Evolutionary conservation across 2,888 invertebrate species (phyloP).

Genomic region (Andricus quercusramuli): DNA sequence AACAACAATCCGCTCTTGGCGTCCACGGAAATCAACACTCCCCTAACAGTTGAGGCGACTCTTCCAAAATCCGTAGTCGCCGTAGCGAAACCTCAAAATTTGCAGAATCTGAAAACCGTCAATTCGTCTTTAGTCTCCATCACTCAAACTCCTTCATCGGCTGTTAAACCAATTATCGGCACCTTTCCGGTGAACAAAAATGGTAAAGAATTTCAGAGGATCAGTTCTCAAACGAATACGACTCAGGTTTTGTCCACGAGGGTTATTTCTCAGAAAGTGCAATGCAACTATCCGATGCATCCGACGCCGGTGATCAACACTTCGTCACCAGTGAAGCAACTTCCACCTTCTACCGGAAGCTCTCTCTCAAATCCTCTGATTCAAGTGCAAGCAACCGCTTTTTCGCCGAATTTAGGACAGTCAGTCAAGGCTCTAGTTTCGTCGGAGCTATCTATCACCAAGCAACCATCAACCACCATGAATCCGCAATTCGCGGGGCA

Average conservation of each 20-base stretch:
- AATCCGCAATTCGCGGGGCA: slow-evolving; percentile 49
- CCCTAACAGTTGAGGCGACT: slow-evolving; percentile 43
- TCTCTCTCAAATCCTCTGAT: slow-evolving; percentile 38
- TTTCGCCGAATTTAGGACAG: slow-evolving; percentile 58
- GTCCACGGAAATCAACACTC: slow-evolving; percentile 28
- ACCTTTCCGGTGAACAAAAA: slow-evolving; percentile 63
- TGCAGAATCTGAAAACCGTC: slow-evolving; percentile 21
- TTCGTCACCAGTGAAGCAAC: slow-evolving; percentile 45
- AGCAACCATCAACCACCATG: slow-evolving; percentile 53
- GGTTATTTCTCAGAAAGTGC: slow-evolving; percentile 67
- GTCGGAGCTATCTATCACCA: slow-evolving; percentile 50
- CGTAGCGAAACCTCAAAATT: slow-evolving; percentile 42
- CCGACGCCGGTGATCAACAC: slow-evolving; percentile 53
- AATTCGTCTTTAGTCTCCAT: slow-evolving; percentile 22
- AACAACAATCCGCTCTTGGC: slow-evolving; percentile 47
- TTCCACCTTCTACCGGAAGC: slow-evolving; percentile 21
- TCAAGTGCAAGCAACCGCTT: slow-evolving; percentile 48
- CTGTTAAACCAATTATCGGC: slow-evolving; percentile 62
- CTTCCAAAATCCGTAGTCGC: slow-evolving; percentile 48
- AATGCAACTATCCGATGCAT: slow-evolving; percentile 58
- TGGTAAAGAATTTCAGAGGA: slow-evolving; percentile 59
- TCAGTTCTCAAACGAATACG: slow-evolving; percentile 60
- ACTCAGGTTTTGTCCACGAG: slow-evolving; percentile 65
- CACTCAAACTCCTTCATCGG: slow-evolving; percentile 46
- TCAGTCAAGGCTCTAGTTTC: slow-evolving; percentile 56